Evolutionary conservation across 92 coral and sea anemone genomes (phyloP), one percentile per base, ranked within the genome.

Genomic region (Zoanthus sociatus): DNA sequence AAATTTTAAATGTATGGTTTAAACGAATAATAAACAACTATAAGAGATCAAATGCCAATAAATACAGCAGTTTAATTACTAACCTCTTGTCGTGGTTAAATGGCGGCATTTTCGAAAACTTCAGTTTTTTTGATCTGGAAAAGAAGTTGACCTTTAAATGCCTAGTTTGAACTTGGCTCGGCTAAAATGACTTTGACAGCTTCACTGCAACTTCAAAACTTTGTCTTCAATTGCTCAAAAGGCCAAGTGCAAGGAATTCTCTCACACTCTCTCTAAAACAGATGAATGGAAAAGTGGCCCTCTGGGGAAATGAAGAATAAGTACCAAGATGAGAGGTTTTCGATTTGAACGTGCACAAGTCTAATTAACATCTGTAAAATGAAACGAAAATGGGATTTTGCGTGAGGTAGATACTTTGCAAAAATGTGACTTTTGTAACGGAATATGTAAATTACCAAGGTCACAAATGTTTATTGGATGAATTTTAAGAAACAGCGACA

Each of bases 1-100:
- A 63, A 17, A 18, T 63, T 17, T 18, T 16, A 63, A 17, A 17
- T 63, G 26, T 1, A 17, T 20, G n/a, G 69, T 16, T 63, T 20
- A 17, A 63, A 9, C n/a, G 30, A 63, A 37, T 4, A 0, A 37
- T 37, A 37, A 37, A 37, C 42, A 18, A 17, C 0, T 6, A 63
- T 4, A 63, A 63, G n/a, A 26, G n/a, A 17, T 3, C 10, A 17
- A 20, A 63, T 7, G 21, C 20, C 0, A 6, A 7, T 9, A 63
- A 63, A 63, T 7, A 0, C 6, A 63, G 69, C 30, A 17, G 9
- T 17, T 63, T n/a, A 31, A 63, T 63, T 17, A 18, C 68, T 12
- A 10, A 77, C 82, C 82, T 77, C 44, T 77, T 77, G 42, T 77
- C 67, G 46, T 77, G 82, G 68, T 63, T 54, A 77, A 77, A 77